Percentiles rank a stretch among this genome's conserved stretches.
These are phyloP conservation scores for Poeciliopsis prolifica DNA, from an alignment of 2,113 vertebrate species.

Conservation along the genomic window DNA sequence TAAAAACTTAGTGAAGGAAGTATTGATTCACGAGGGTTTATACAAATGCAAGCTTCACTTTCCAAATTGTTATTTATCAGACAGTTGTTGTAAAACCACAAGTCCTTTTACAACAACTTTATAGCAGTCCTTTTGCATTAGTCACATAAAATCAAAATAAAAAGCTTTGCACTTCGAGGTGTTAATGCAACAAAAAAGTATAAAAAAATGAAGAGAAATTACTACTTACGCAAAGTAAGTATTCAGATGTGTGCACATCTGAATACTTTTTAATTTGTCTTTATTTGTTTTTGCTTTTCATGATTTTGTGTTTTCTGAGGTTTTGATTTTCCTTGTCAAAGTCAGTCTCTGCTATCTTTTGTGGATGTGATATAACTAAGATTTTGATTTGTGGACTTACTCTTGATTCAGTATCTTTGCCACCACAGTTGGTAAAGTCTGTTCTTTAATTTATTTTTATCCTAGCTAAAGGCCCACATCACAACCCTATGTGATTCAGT, in stretches of 20 bases:
- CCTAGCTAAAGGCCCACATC: background rate
- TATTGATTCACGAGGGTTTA: background rate
- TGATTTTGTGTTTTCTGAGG: too few relatives aligned
- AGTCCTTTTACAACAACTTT: too few relatives aligned
- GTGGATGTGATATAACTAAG: background rate
- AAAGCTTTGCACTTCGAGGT: background rate
- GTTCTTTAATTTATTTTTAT: background rate
- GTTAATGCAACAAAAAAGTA: background rate
- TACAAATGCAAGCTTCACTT: background rate
- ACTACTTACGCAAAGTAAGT: background rate
- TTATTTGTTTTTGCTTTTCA: background rate
- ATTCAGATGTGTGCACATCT: background rate
- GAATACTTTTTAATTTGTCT: background rate
- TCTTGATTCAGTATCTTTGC: background rate
- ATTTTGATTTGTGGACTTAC: background rate
- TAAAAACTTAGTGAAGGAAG: background rate
- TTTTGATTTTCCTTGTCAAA: background rate
- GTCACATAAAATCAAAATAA: background rate
- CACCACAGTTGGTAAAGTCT: background rate
- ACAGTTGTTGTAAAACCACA: too few relatives aligned
- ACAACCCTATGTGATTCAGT: background rate
- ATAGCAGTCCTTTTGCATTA: background rate
- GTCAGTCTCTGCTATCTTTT: background rate
- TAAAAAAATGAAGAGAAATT: too few relatives aligned
- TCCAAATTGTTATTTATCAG: background rate